Evolutionary conservation across 2,888 invertebrate species (phyloP).

Genomic region (Brachylomia viminalis): DNA sequence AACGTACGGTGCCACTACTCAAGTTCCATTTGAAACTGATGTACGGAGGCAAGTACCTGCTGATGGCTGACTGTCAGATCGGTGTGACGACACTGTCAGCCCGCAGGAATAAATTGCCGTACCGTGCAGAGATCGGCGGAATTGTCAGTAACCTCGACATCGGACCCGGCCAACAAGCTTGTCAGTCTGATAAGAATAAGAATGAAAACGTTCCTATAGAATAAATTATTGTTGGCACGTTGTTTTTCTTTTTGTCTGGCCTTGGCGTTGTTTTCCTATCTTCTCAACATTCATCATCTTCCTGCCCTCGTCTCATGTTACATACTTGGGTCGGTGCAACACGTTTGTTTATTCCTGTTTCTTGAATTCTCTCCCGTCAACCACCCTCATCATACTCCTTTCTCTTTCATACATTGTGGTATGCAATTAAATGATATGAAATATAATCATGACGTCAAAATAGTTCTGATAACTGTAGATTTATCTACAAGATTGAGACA

Average conservation of each 20-base stretch:
- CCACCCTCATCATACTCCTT: background rate
- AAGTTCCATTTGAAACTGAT: constrained; percentile 80
- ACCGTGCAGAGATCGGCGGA: constrained; percentile 71
- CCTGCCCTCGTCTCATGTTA: background rate
- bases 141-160: constrained; percentile 68
- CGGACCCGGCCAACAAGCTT: constrained; percentile 75
- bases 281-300: background rate
- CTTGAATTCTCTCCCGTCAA: background rate
- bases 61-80: constrained; percentile 80
- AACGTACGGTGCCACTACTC: constrained; percentile 74
- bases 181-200: constrained; percentile 70
- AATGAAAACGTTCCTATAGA: constrained; percentile 64
- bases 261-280: background rate
- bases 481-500: background rate
- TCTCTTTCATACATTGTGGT: background rate
- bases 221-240: constrained; percentile 13
- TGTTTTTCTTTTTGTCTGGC: background rate
- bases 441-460: background rate
- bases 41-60: constrained; percentile 74
- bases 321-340: background rate
- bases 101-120: constrained; percentile 61
- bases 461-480: background rate
- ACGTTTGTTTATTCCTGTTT: too few relatives aligned
- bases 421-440: background rate
- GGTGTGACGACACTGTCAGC: constrained; percentile 73